Percentiles rank a stretch among this genome's conserved stretches.
Evolutionary conservation across 2,113 vertebrate genomes (phyloP).

Genomic region (Caretta caretta): DNA sequence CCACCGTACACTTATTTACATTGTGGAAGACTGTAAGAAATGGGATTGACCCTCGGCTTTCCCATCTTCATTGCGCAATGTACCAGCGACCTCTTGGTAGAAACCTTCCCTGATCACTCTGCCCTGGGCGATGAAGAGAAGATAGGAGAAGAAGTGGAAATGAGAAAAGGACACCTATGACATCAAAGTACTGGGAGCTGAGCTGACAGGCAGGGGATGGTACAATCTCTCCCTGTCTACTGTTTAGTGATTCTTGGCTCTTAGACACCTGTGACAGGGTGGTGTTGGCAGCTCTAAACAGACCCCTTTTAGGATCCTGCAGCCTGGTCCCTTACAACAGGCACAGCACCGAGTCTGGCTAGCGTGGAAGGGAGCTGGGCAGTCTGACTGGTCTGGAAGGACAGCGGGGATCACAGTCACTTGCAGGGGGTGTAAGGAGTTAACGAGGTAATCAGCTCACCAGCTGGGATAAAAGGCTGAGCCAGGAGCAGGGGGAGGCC

Average conservation of each 20-base stretch:
- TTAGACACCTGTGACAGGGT: not conserved
- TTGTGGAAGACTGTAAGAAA: not conserved
- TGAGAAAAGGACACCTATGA: not conserved
- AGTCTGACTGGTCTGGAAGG: too few species aligned
- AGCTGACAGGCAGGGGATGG: not conserved
- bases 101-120: not conserved
- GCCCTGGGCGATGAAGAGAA: not conserved
- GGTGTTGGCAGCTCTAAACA: not conserved
- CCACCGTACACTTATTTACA: not conserved
- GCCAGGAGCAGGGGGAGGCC: not conserved
- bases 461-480: not conserved
- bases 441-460: not conserved
- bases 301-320: not conserved
- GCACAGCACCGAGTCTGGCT: not conserved
- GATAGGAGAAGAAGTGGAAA: not conserved
- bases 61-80: not conserved
- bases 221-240: not conserved
- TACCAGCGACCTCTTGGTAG: not conserved
- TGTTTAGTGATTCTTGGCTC: not conserved
- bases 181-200: not conserved
- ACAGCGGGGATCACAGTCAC: too few species aligned
- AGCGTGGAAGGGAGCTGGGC: not conserved
- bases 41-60: not conserved
- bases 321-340: too few species aligned
- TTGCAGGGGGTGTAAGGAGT: not conserved